These are phyloP conservation scores for Chroicocephalus ridibundus DNA, from an alignment of 2,113 vertebrate genomes.

Conservation along the genomic window DNA sequence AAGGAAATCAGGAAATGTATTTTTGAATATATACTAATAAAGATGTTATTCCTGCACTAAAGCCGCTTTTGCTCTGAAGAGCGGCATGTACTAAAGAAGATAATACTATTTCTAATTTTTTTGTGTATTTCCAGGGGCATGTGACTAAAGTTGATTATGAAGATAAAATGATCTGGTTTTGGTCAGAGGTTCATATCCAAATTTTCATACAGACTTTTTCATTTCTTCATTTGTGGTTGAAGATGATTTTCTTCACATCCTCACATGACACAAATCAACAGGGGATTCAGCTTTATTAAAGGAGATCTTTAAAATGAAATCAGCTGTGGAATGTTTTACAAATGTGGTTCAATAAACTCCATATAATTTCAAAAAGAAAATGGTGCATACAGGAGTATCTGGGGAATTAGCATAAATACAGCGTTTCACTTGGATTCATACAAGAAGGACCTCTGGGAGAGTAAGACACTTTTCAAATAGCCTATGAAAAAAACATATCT, in stretches of 20 bases:
- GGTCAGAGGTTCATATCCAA: background rate
- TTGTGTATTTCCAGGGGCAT: background rate
- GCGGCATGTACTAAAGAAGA: background rate
- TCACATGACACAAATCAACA: constrained; percentile 56
- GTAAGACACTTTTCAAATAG: constrained; percentile 71
- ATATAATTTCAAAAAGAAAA: constrained; percentile 76
- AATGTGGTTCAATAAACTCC: constrained; percentile 75
- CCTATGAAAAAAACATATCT: constrained; percentile 45
- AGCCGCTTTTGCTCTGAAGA: background rate
- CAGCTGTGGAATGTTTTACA: constrained; percentile 78
- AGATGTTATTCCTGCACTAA: background rate
- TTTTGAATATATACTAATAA: background rate
- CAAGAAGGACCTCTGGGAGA: constrained; percentile 73
- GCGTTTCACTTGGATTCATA: constrained; percentile 70
- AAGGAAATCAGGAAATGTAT: background rate
- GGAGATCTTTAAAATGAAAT: constrained; percentile 74
- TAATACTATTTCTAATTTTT: background rate
- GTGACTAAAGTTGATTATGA: constrained; percentile 14
- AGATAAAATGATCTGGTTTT: background rate
- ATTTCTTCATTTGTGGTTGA: constrained; percentile 35
- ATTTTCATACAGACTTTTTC: constrained; percentile 26
- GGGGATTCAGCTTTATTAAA: constrained; percentile 68
- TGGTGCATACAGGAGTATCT: constrained; percentile 49
- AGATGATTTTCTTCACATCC: constrained; percentile 65
- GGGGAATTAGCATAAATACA: constrained; percentile 74